Conservation (phyloP, 2,113 vertebrate species). For the Formicarius rufipectus region DNA sequence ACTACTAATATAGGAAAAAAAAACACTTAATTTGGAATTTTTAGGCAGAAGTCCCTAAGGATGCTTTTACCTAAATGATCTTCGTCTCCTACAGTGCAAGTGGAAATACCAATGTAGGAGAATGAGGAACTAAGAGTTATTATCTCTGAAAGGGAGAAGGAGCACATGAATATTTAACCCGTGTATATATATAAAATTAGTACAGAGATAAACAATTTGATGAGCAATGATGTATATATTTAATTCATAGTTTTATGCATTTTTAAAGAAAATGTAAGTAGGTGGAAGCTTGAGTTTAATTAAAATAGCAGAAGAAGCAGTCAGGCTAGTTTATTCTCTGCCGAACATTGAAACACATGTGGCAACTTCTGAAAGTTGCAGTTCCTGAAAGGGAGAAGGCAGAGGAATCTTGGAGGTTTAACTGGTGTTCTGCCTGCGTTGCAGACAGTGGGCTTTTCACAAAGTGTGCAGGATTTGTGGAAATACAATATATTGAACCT, state of each 20-base stretch:
- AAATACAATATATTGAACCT: background rate
- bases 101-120: background rate
- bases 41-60: slow-evolving; percentile 29
- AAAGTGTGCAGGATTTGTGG: background rate
- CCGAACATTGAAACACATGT: slow-evolving; percentile 29
- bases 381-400: background rate
- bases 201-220: slow-evolving; percentile 49
- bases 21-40: slow-evolving; percentile 43
- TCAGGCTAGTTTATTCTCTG: slow-evolving; percentile 9
- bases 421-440: background rate
- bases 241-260: slow-evolving; percentile 53
- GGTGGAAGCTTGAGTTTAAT: slow-evolving; percentile 24
- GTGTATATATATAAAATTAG: slow-evolving; percentile 16
- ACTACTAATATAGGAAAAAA: background rate
- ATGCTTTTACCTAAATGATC: slow-evolving; percentile 49
- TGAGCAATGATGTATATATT: slow-evolving; percentile 48
- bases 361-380: background rate
- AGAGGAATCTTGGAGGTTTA: background rate
- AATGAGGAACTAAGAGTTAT: background rate
- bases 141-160: slow-evolving; percentile 18
- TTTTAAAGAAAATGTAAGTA: slow-evolving; percentile 43
- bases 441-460: background rate
- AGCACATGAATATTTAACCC: slow-evolving; percentile 55
- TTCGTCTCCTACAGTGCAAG: slow-evolving; percentile 33
- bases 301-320: slow-evolving; percentile 39